Evolutionary conservation across 2,797 vertebrate species (phyloP).

Genomic region (Chelonia mydas): DNA sequence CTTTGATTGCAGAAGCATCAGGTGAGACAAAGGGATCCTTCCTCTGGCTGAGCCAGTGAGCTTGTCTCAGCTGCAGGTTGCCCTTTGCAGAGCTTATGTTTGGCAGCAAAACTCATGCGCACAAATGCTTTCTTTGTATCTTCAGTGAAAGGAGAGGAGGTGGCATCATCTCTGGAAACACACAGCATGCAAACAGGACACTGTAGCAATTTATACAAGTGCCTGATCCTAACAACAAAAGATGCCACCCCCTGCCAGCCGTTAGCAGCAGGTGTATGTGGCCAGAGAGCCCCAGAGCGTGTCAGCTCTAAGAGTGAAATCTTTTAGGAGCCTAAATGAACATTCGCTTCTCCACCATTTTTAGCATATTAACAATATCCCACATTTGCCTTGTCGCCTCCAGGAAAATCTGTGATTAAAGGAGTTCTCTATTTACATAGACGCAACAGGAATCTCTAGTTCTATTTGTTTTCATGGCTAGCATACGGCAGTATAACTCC

Average conservation of each 20-base stretch:
- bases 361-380: not conserved
- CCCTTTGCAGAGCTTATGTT: not conserved
- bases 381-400: not conserved
- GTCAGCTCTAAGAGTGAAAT: not conserved
- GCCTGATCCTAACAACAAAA: not conserved
- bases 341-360: not conserved
- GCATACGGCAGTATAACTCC: conserved; percentile 42
- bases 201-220: not conserved
- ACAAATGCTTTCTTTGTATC: not conserved
- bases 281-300: accelerated
- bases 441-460: not conserved
- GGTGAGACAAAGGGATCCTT: not conserved
- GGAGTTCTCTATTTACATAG: not conserved
- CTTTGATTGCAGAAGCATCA: not conserved
- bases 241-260: not conserved
- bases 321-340: not conserved
- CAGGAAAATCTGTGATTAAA: accelerated
- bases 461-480: not conserved
- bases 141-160: not conserved
- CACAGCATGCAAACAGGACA: not conserved
- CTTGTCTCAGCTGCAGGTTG: not conserved
- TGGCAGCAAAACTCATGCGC: not conserved
- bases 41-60: not conserved
- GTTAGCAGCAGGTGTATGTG: not conserved
- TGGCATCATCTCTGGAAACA: not conserved